These are phyloP conservation scores for Epinephelus cyanopodus DNA, from an alignment of 2,113 vertebrate species.

Conservation along the genomic window DNA sequence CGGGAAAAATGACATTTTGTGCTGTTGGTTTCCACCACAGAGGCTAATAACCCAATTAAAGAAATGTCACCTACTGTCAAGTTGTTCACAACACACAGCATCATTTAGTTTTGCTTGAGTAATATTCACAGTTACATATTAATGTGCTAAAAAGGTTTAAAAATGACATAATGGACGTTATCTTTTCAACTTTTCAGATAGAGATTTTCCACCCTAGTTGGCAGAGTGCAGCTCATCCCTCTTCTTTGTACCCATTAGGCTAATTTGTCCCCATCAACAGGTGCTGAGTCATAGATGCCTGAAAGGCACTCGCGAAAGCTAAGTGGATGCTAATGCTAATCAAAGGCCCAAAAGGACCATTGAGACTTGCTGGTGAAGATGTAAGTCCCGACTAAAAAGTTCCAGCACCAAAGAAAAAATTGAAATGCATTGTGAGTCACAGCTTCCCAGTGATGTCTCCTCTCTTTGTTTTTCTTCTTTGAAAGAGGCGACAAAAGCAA, in stretches of 20 bases:
- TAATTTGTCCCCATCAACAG: conserved; percentile 63
- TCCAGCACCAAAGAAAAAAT: conserved; percentile 28
- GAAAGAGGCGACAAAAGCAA: conserved; percentile 31
- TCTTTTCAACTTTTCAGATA: conserved; percentile 8
- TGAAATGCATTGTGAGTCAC: conserved; percentile 29
- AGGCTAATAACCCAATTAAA: neutral
- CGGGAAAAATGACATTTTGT: neutral
- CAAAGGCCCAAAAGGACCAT: conserved; percentile 59
- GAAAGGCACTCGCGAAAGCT: conserved; percentile 60
- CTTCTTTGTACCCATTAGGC: conserved; percentile 61
- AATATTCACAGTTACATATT: neutral
- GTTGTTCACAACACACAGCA: neutral
- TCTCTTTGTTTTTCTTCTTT: conserved; percentile 36
- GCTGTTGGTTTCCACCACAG: neutral
- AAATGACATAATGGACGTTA: neutral
- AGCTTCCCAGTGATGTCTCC: conserved; percentile 25
- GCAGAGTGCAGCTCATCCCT: conserved; percentile 34
- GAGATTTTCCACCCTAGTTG: conserved; percentile 15
- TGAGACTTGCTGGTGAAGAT: conserved; percentile 48
- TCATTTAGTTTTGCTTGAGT: neutral
- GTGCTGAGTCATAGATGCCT: conserved; percentile 59
- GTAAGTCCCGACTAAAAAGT: conserved; percentile 47
- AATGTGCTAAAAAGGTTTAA: neutral
- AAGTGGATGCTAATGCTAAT: conserved; percentile 76
- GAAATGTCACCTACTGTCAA: neutral